phyloP scores from a whole-genome alignment of 2,113 vertebrate species.

The Syngnathus floridae region DNA sequence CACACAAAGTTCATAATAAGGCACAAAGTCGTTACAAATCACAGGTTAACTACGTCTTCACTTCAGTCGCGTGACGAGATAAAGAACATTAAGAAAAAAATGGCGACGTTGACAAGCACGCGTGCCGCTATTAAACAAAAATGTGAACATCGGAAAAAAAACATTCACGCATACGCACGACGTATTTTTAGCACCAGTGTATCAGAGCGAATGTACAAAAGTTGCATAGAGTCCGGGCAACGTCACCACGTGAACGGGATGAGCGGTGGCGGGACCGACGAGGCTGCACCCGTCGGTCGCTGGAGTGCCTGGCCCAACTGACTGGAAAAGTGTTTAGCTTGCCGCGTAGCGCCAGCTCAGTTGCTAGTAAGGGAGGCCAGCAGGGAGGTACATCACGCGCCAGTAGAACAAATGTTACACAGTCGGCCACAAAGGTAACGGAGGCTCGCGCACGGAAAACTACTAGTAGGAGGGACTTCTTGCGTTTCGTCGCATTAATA shows the following conservation, averaged over 20 bases:
- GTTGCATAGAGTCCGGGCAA: constrained; percentile 87
- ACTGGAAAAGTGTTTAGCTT: background rate
- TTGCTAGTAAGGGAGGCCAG: too few relatives aligned
- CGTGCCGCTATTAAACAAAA: constrained; percentile 80
- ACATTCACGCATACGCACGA: constrained; percentile 98
- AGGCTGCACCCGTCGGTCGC: background rate
- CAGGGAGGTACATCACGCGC: background rate
- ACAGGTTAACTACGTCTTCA: constrained; percentile 32
- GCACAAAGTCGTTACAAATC: constrained; percentile 51
- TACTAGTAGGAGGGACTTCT: constrained; percentile 2
- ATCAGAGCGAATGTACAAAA: constrained; percentile 92
- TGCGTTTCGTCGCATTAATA: background rate
- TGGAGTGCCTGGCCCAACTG: background rate
- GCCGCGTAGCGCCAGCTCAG: background rate
- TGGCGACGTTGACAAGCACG: background rate
- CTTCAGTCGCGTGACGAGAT: constrained; percentile 42
- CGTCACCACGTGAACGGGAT: background rate
- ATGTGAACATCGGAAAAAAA: constrained; percentile 76
- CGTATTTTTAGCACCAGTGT: constrained; percentile 99
- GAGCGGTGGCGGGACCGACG: background rate
- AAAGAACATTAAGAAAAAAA: constrained; percentile 45
- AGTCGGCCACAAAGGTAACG: constrained; percentile 23
- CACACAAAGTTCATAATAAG: constrained; percentile 42
- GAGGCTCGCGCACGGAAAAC: background rate
- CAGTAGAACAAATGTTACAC: background rate